Evolutionary conservation across 2,888 invertebrate species (phyloP).

Genomic region (Apantesis nais): DNA sequence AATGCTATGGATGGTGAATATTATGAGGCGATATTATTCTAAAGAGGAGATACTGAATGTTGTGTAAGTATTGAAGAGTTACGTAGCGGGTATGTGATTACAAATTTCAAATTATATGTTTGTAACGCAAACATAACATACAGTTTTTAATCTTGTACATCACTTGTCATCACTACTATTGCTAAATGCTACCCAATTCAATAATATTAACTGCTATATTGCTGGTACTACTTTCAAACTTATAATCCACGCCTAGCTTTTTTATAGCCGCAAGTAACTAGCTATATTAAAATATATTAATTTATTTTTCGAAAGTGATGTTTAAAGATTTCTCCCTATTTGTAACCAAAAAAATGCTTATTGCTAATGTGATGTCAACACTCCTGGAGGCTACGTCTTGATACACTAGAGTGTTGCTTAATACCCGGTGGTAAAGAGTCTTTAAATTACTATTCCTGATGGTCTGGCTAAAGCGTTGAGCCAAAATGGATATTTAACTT

Average conservation of each 20-base stretch:
- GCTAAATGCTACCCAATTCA: background rate
- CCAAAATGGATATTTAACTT: background rate
- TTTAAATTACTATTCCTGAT: background rate
- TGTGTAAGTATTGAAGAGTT: slow-evolving; percentile 1
- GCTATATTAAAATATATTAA: no score
- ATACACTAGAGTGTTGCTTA: background rate
- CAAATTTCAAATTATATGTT: background rate
- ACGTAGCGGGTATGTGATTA: background rate
- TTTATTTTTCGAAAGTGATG: no score
- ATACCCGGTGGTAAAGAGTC: background rate
- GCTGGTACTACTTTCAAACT: no score
- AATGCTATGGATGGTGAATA: slow-evolving; percentile 54
- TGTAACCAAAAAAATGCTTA: no score
- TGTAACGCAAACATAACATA: background rate
- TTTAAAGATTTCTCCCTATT: no score
- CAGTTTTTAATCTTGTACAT: background rate
- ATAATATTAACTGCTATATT: no score
- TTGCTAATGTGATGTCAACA: background rate
- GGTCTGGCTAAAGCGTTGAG: background rate
- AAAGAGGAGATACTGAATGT: background rate
- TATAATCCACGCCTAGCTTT: background rate
- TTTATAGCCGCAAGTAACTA: background rate
- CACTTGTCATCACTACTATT: background rate
- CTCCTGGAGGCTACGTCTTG: background rate
- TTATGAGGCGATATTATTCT: slow-evolving; percentile 40